Evolutionary conservation across 2,113 vertebrate genomes (phyloP).

Genomic region (Phyllostomus discolor): DNA sequence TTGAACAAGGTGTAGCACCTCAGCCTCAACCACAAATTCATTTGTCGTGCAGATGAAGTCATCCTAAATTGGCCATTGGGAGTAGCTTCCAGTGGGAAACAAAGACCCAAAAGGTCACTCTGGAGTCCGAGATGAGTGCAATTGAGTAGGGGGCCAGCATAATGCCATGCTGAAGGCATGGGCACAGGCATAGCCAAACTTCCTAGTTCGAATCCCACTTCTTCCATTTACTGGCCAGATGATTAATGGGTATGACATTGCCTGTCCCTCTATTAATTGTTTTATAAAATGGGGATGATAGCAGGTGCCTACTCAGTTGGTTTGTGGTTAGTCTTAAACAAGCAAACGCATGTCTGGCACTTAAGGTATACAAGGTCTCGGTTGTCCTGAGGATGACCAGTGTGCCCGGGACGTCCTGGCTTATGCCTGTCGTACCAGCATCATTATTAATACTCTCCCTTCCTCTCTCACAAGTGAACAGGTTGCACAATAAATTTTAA

Average conservation of each 20-base stretch:
- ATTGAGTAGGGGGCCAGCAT: fast-evolving
- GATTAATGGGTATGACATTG: fast-evolving
- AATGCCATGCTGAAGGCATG: fast-evolving
- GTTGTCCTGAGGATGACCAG: neutral
- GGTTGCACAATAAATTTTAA: neutral
- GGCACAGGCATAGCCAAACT: neutral
- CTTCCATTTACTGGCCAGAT: neutral
- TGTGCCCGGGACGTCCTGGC: neutral
- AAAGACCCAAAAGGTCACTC: neutral
- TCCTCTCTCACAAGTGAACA: neutral
- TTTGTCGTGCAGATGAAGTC: neutral
- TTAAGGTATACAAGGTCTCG: too few relatives aligned
- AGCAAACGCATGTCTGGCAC: neutral
- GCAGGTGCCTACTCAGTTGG: fast-evolving
- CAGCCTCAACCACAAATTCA: neutral
- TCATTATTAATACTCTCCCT: neutral
- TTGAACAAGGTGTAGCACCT: neutral
- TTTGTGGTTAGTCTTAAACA: neutral
- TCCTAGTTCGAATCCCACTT: neutral
- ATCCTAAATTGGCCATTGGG: neutral
- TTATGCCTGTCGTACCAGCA: neutral
- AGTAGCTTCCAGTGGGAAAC: neutral
- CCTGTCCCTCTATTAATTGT: neutral
- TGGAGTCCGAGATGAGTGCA: neutral
- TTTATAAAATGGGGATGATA: neutral